phyloP scores from a whole-genome alignment of 2,113 vertebrate genomes.

The Cairina moschata region DNA sequence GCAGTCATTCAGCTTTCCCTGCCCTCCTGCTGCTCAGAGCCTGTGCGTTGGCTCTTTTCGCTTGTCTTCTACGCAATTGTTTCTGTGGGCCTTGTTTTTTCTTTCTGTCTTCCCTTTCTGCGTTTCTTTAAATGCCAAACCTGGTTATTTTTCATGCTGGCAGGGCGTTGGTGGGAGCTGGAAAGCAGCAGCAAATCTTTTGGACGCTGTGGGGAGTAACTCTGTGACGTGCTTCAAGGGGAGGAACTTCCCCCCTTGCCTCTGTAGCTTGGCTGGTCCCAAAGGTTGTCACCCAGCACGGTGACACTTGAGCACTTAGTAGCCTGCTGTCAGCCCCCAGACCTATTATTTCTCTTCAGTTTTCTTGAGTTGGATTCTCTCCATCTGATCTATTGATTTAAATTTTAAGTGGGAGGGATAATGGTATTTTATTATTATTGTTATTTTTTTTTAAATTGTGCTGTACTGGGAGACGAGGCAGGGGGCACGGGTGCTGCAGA shows the following conservation, averaged over 20 bases:
- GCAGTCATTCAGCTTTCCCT: not conserved
- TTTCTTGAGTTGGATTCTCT: not conserved
- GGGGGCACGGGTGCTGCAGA: accelerated
- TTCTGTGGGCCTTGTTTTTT: not conserved
- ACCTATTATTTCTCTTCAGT: not conserved
- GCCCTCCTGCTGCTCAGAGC: not conserved
- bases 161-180: not conserved
- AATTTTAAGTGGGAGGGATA: not conserved
- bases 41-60: not conserved
- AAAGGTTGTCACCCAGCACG: not conserved
- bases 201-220: not conserved
- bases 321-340: not conserved
- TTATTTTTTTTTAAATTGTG: not conserved
- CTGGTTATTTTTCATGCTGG: not conserved
- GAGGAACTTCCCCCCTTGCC: not conserved
- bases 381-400: constrained; percentile 59
- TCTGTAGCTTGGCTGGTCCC: accelerated
- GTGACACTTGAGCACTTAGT: constrained; percentile 47
- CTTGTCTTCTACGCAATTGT: not conserved
- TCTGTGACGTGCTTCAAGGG: accelerated
- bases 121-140: not conserved
- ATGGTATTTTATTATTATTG: not conserved
- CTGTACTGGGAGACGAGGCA: not conserved
- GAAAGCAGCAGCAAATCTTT: not conserved
- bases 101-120: not conserved